Evolutionary conservation across 2,797 vertebrate species (phyloP), one percentile per base, ranked within the genome.

Genomic region (Dicrostonyx torquatus): DNA sequence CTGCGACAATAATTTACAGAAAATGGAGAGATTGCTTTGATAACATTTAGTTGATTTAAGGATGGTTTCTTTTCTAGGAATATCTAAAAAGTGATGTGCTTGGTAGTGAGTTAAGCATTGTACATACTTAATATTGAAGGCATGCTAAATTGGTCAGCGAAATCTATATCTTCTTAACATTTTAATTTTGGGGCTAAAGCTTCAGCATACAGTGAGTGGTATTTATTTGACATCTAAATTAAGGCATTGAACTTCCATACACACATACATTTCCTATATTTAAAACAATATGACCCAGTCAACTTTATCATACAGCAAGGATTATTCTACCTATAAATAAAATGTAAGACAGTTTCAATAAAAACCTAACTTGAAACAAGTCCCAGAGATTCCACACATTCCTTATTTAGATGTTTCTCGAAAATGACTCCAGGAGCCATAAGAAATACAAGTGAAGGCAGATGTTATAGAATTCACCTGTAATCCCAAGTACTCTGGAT

Each of bases 61-160:
- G 53, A 58, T 55, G 60, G 60, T 78, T 95, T 94, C 43, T 76
- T 90, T 92, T 84, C 58, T 18, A n/a, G 89, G 37, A 84, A 58
- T 64, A 50, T 90, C 83, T 90, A 91, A 34, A 92, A 89, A 77
- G 26, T 79, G 62, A 89, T 48, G 13, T 88, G 68, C 72, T 90
- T 90, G 80, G 50, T 72, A 79, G 91, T 45, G 87, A 96, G 75
- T 90, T 90, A 93, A 92, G 75, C 17, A 58, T 60, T 91, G 26
- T 68, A 18, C 40, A 84, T 73, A 64, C 89, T 94, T 91, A 91
- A 90, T 73, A 90, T 94, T 89, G 76, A 96, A 94, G 91, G 37
- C 37, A 82, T 50, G 18, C 45, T 85, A 26, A 96, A 86, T 29
- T 87, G 89, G 91, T 80, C 70, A 87, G n/a, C 43, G 95, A 88